These are phyloP conservation scores for Hippotragus niger DNA, from an alignment of 2,113 vertebrate genomes.

Conservation along the genomic window DNA sequence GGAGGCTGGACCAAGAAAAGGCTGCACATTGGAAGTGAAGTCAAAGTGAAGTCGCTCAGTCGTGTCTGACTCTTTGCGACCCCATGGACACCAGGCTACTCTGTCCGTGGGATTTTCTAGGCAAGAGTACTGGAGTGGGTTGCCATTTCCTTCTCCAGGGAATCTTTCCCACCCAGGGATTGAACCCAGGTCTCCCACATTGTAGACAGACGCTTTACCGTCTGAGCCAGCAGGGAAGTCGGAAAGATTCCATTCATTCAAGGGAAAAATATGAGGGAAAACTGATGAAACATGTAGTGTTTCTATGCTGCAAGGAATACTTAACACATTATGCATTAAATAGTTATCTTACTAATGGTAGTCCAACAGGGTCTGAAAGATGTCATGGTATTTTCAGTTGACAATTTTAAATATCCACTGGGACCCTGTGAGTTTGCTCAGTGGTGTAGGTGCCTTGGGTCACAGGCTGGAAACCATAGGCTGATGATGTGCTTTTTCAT, in stretches of 20 bases:
- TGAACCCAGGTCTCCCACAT: no score
- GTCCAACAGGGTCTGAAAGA: neutral
- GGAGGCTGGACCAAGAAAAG: neutral
- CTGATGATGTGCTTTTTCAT: neutral
- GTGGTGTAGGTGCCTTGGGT: neutral
- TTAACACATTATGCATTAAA: neutral
- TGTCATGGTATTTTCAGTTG: neutral
- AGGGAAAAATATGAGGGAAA: neutral
- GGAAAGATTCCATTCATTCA: neutral
- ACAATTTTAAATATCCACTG: neutral
- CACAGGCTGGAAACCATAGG: neutral
- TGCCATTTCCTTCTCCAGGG: no score
- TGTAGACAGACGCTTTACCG: no score
- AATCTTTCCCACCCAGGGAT: no score
- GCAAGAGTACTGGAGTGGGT: no score
- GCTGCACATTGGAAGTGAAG: no score
- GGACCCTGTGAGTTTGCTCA: neutral
- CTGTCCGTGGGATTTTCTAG: no score
- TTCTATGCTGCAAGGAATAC: neutral
- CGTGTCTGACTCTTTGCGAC: accelerated
- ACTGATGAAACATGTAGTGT: neutral
- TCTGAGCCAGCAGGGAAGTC: no score
- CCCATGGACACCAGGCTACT: no score
- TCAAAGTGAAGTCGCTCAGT: no score
- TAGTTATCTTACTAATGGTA: neutral